Base-by-base conservation (phyloP, 2,797 vertebrate genomes). In the Chelmon rostratus region DNA sequence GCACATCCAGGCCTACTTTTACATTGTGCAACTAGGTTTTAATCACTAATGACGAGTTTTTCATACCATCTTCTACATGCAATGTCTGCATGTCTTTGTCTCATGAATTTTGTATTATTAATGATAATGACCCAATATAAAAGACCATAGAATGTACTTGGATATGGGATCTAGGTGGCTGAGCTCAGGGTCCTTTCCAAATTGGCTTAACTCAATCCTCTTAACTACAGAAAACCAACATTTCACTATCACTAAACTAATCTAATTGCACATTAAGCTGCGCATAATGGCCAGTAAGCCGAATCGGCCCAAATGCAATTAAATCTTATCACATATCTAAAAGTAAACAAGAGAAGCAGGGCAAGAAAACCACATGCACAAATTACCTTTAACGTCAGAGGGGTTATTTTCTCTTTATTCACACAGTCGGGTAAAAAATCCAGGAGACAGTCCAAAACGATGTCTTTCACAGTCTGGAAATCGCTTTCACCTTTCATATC, bases 391-490 rank as follows among this genome's bases (percentile, higher is more conserved):
- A 99, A 95, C 38, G 98, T 99, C 76, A 99, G 92, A 10, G 97
- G 97, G 2, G 96, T 96, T 86, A 99, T 99, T 95, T 97, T 99
- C 92, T 99, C 97, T 87, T 99, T 99, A 93, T 99, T 99, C 87
- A 99, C 98, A 79, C 98, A 98, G 87, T 98, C 97, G 52, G 98
- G 98, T 79, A 99, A 94, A 94, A 99, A 99, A 92, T 99, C 98
- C 95, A 99, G 94, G 65, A 99, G 97, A 91, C 98, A 99, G 94
- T 99, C 97, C 92, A 99, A 93, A 89, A 99, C 98, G 63, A 98
- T 98, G 93, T 99, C 97, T 91, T 99, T 99, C 87, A 99, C 97
- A 67, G 94, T 97, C 95, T 99, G 98, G 94, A 99, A 99, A 89
- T 98, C 97, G 69, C 94, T 95, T 92, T 99, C 97, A 31, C 97